Evolutionary conservation across 2,888 invertebrate species (phyloP).

Genomic region (Pterostichus niger): DNA sequence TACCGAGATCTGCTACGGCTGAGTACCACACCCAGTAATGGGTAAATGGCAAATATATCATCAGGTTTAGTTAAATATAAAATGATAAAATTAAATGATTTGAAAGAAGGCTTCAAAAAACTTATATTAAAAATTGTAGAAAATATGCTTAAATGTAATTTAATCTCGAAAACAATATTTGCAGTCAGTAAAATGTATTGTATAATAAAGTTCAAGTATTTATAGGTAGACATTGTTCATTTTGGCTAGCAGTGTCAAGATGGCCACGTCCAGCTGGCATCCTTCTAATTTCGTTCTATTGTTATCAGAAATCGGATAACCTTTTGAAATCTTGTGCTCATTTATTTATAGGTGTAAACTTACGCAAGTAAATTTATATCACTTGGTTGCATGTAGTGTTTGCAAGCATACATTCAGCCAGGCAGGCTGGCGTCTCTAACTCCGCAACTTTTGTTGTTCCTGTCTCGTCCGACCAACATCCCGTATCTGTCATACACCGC

Average conservation of each 20-base stretch:
- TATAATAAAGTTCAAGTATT: background rate
- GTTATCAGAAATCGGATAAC: slow-evolving; percentile 46
- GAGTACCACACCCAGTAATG: too few species aligned
- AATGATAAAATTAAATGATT: too few species aligned
- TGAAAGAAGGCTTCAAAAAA: too few species aligned
- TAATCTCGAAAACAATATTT: too few species aligned
- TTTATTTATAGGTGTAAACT: slow-evolving; percentile 37
- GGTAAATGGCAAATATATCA: too few species aligned
- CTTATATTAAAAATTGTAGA: too few species aligned
- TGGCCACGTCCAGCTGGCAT: slow-evolving; percentile 16
- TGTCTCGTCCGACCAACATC: slow-evolving; percentile 36
- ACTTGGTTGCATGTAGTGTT: slow-evolving; percentile 19
- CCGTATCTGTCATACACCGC: slow-evolving; percentile 46
- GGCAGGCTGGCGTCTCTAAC: slow-evolving; percentile 45
- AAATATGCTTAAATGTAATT: too few species aligned
- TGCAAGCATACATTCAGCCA: background rate
- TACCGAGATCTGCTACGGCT: too few species aligned
- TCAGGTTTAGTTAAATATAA: too few species aligned
- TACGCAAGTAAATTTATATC: slow-evolving; percentile 11
- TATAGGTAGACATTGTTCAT: background rate
- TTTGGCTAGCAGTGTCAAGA: slow-evolving; percentile 15
- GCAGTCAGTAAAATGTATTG: background rate
- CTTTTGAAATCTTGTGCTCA: slow-evolving; percentile 22
- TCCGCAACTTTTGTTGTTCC: slow-evolving; percentile 36
- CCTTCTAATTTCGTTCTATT: slow-evolving; percentile 26